Conservation (phyloP, 1,140 invertebrate species). For the Lutraria rhynchaena region DNA sequence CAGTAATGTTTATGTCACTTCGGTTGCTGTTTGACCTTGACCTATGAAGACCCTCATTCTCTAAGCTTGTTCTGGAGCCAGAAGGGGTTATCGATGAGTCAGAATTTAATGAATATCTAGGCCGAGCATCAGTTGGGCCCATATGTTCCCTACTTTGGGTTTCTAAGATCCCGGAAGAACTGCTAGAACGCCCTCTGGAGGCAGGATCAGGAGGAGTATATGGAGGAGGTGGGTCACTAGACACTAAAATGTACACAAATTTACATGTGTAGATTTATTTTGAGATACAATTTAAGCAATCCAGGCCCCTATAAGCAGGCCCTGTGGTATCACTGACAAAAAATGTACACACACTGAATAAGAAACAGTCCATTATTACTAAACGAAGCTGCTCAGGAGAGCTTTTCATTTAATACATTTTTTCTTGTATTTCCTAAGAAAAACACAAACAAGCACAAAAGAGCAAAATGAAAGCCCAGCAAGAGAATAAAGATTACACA, state of each 20-base stretch:
- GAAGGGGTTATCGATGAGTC: not conserved
- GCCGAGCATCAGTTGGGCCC: not conserved
- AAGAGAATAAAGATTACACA: not conserved
- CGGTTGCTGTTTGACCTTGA: conserved; percentile 14
- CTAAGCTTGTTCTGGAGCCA: not conserved
- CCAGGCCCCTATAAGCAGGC: too few relatives aligned
- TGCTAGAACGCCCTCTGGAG: not conserved
- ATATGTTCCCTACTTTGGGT: not conserved
- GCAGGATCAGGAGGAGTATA: conserved; percentile 21
- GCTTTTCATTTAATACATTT: too few relatives aligned
- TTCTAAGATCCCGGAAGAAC: not conserved
- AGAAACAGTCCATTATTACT: too few relatives aligned
- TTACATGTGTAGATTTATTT: too few relatives aligned
- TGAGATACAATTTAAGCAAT: too few relatives aligned
- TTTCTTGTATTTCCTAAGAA: too few relatives aligned
- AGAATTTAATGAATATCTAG: not conserved
- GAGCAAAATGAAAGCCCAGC: not conserved
- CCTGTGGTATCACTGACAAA: too few relatives aligned
- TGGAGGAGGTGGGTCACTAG: conserved; percentile 36
- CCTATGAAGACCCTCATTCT: not conserved
- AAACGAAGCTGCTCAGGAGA: too few relatives aligned
- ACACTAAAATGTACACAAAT: too few relatives aligned
- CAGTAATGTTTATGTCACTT: not conserved
- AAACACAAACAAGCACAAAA: not conserved
- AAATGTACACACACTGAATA: too few relatives aligned